Evolutionary conservation across 2,113 vertebrate species (phyloP).

Genomic region (Mastomys coucha): DNA sequence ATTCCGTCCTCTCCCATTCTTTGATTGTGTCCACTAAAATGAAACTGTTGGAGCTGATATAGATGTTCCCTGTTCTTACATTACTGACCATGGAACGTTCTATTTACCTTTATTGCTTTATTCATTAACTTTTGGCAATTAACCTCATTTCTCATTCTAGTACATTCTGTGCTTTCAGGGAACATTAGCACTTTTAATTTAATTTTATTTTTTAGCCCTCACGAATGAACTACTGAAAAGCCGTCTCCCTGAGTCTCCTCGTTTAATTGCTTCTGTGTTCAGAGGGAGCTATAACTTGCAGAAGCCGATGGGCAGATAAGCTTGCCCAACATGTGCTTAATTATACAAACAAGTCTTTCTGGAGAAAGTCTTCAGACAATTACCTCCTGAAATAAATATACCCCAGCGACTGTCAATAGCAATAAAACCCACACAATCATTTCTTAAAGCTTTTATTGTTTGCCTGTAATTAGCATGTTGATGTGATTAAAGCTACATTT

Average conservation of each 20-base stretch:
- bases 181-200: constrained; percentile 57
- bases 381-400: constrained; percentile 83
- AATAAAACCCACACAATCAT: constrained; percentile 82
- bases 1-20: too few species aligned
- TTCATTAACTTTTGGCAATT: constrained; percentile 5
- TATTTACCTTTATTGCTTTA: background rate
- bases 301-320: constrained; percentile 77
- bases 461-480: constrained; percentile 83
- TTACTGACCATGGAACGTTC: background rate
- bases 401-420: constrained; percentile 79
- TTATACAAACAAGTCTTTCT: constrained; percentile 79
- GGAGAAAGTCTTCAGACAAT: constrained; percentile 84
- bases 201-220: constrained; percentile 40
- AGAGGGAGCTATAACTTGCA: constrained; percentile 56
- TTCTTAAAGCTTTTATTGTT: constrained; percentile 84
- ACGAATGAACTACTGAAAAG: constrained; percentile 66
- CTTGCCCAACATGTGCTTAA: constrained; percentile 75
- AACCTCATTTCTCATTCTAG: constrained; percentile 34
- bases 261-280: constrained; percentile 69
- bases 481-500: constrained; percentile 84
- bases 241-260: background rate
- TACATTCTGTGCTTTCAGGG: constrained; percentile 37
- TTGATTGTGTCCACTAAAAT: background rate
- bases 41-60: background rate
- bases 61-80: background rate